Percentiles rank a stretch among this genome's conserved stretches.
Evolutionary conservation across 2,797 vertebrate genomes (phyloP).

Genomic region (Myotis findleyi): DNA sequence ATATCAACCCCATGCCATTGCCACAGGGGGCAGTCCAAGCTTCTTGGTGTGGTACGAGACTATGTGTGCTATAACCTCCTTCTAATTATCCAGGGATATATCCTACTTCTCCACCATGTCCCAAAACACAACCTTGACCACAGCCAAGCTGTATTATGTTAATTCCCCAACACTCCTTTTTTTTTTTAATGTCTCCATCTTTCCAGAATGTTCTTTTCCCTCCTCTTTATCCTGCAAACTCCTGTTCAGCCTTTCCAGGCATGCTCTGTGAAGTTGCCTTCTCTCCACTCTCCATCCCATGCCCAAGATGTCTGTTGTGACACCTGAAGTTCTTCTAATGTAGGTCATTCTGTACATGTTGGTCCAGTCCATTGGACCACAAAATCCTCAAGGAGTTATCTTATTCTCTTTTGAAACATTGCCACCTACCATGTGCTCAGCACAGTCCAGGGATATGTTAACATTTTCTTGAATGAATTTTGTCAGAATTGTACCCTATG

Average conservation of each 20-base stretch:
- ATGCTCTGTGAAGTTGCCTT: neutral
- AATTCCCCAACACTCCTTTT: neutral
- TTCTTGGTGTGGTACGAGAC: neutral
- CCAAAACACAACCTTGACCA: neutral
- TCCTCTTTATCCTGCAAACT: neutral
- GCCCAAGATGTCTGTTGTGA: neutral
- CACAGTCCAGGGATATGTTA: neutral
- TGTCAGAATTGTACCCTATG: neutral
- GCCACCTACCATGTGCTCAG: neutral
- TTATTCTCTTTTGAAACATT: slow-evolving; percentile 34
- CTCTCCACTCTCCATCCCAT: neutral
- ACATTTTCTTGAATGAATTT: slow-evolving; percentile 54
- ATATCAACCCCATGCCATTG: neutral
- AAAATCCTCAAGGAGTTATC: neutral
- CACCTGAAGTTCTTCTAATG: neutral
- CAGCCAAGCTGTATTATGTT: neutral
- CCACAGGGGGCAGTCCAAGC: neutral
- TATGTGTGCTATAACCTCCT: neutral
- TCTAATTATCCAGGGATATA: neutral
- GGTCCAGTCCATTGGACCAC: neutral
- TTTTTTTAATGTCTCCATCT: neutral
- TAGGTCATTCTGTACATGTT: neutral
- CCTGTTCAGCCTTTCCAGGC: neutral
- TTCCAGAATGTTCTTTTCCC: neutral
- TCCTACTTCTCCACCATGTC: neutral